Base-by-base conservation (phyloP, 2,797 vertebrate species). In the Zalophus californianus region DNA sequence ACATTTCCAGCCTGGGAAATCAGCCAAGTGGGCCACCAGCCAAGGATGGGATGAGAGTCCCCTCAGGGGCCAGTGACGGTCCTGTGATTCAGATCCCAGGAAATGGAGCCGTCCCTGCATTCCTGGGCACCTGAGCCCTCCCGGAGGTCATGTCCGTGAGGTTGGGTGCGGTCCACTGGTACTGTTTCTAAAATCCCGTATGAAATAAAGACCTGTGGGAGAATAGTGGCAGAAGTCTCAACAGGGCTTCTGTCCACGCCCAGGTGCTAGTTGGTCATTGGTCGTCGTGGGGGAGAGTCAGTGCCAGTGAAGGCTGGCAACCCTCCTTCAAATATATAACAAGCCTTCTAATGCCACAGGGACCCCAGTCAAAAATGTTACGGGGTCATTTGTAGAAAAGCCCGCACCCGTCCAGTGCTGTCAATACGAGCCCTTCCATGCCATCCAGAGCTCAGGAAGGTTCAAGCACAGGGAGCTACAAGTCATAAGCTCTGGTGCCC, bases 1-100 rank as follows among this genome's bases (percentile, higher is more conserved):
- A 70, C 20, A 21, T 82, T 86, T 56, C 4, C 12, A 78, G 91
- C 77, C 83, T 2, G 44, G 96, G 92, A 94, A 94, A 90, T 25
- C 50, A 29, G 95, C 77, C 95, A 95, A 90, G 50, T 41, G 48
- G 83, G 93, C 32, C 90, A 75, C 18, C 44, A 54, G 96, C 96
- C 96, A 96, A 94, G 77, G 96, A 95, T 75, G 85, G 72, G 86
- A 38, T 62, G 8, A 2, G 82, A 68, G 72, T 41, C 52, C 70
- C 73, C 2, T 0, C 13, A 14, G 86, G 54, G 86, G 82, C 95
- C 77, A 64, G 80, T 1, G 8, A 92, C 13, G 21, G 86, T 70
- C 54, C 50, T 32, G 4, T 60, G 60, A 92, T 77, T 94, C 87
- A 58, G 16, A 82, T 90, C 52, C 35, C 85, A 86, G 96, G 86